Evolutionary conservation across 2,797 vertebrate species (phyloP).

Genomic region (Nyctibius grandis): DNA sequence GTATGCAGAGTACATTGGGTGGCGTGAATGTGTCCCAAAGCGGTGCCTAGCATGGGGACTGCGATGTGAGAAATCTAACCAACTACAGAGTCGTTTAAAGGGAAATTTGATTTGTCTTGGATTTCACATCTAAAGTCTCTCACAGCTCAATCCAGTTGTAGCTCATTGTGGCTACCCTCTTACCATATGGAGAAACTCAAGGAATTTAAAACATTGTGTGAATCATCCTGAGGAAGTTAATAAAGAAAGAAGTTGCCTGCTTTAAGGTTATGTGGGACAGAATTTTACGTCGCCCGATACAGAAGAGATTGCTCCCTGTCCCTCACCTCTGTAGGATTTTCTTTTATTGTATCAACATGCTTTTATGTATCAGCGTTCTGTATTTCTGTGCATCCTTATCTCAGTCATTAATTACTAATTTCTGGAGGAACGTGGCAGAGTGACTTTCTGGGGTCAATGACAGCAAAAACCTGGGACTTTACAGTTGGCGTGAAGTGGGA

Average conservation of each 20-base stretch:
- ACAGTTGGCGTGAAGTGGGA: background rate
- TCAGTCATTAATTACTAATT: background rate
- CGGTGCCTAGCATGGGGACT: background rate
- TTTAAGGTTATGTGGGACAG: background rate
- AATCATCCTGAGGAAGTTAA: background rate
- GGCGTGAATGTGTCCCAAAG: background rate
- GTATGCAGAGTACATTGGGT: background rate
- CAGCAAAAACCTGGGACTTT: background rate
- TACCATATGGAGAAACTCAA: background rate
- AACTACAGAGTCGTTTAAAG: background rate
- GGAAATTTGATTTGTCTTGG: background rate
- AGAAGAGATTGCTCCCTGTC: background rate
- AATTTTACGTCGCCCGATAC: background rate
- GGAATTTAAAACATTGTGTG: background rate
- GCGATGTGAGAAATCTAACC: background rate
- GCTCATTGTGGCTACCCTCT: background rate
- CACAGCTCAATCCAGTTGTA: background rate
- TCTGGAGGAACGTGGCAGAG: background rate
- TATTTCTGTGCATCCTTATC: background rate
- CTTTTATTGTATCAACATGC: background rate
- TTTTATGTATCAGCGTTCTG: background rate
- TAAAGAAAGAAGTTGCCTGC: background rate
- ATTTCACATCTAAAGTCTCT: background rate
- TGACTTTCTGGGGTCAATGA: background rate
- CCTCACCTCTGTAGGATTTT: background rate